Base-by-base conservation (phyloP, 1,140 invertebrate genomes). In the Cryptotermes secundus region DNA sequence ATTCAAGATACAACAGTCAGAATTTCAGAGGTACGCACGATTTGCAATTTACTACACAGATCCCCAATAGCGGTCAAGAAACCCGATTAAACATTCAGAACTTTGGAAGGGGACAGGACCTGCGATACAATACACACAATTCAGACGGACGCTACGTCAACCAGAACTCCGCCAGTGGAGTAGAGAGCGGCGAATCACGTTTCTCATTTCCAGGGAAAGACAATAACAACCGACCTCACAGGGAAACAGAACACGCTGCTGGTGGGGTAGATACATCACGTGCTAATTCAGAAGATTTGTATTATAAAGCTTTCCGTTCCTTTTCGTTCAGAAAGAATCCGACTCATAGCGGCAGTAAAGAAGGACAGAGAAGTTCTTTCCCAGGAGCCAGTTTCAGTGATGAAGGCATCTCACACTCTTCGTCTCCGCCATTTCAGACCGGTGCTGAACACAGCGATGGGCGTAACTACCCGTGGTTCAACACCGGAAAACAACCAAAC, bases 231-330 rank as follows among this genome's bases (percentile, higher is more conserved):
- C 26, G 59, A 10, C 59, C 59, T 31, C 26, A 31, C 59, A 72
- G 26, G 31, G 59, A 31, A 12, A 72, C 59, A 72, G 59, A 31
- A 31, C 59, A 72, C 2, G 31, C 4, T 72, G 2, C 4, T 1
- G n/a, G n/a, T n/a, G 59, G 4, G 26, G 59, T 10, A 72, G 59
- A 12, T 72, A 72, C 7, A 26, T 72, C n/a, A 10, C 59, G 7
- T n/a, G 34, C 81, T 26, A 82, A 3, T 45, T 19, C 81, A 24
- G 81, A 82, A 4, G 81, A 82, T 26, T 34, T 82, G 19, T 82
- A 82, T 59, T 82, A 82, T 14, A 45, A 82, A 59, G 81, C 81
- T 7, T 82, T 82, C 45, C 81, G 81, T 19, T 34, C 81, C 4
- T 82, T 82, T 38, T 82, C 81, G 14, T 82, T 45, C 26, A 82